Evolutionary conservation across 2,888 invertebrate genomes (phyloP).

Genomic region (Andrena dorsata): DNA sequence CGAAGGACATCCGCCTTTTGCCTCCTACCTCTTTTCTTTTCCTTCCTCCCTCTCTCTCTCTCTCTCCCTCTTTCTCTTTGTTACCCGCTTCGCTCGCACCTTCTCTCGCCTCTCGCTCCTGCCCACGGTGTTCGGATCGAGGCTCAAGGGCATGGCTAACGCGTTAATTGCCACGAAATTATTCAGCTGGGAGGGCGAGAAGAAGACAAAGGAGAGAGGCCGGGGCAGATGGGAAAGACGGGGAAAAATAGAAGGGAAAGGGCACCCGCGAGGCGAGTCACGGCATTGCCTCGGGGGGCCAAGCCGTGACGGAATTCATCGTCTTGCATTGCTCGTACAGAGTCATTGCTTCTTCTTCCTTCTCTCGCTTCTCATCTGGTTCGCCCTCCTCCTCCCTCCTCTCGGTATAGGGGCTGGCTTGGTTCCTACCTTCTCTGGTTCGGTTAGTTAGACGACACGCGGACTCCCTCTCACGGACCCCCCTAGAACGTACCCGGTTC

Average conservation of each 20-base stretch:
- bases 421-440: constrained; percentile 47
- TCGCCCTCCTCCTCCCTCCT: constrained; percentile 21
- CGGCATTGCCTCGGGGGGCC: constrained; percentile 58
- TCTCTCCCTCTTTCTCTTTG: background rate
- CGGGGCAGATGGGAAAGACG: constrained; percentile 8
- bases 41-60: background rate
- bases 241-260: constrained; percentile 29
- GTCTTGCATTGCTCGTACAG: constrained; percentile 44
- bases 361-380: constrained; percentile 16
- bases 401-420: constrained; percentile 24
- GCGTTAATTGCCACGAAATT: constrained; percentile 76
- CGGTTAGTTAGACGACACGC: constrained; percentile 65
- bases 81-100: background rate
- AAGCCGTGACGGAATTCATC: constrained; percentile 71
- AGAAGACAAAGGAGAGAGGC: constrained; percentile 20
- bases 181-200: constrained; percentile 61
- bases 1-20: constrained; percentile 30
- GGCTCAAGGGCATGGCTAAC: constrained; percentile 36
- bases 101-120: background rate
- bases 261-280: constrained; percentile 63
- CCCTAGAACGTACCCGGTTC: constrained; percentile 70
- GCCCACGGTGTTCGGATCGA: constrained; percentile 13
- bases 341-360: constrained; percentile 37
- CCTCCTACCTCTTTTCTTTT: background rate
- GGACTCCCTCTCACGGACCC: constrained; percentile 46